Conservation (phyloP, 2,888 invertebrate genomes). For the Macrophya annulata region DNA sequence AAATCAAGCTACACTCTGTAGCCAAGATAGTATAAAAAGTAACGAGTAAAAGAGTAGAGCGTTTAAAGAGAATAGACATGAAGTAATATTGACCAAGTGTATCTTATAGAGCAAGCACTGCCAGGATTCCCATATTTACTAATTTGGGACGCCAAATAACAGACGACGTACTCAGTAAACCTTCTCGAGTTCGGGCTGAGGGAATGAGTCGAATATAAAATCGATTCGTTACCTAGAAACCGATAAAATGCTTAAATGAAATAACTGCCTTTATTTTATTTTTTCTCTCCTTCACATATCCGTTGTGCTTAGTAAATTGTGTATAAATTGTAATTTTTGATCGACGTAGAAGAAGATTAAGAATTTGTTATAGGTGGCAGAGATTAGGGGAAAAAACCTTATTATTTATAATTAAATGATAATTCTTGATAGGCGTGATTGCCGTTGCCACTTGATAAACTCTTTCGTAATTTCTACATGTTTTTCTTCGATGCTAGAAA, state of each 20-base stretch:
- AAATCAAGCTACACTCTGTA: conserved; percentile 30
- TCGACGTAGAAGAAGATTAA: conserved; percentile 29
- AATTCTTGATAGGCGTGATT: conserved; percentile 46
- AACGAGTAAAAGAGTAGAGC: conserved; percentile 22
- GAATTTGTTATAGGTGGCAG: neutral
- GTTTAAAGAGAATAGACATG: conserved; percentile 24
- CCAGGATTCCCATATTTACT: conserved; percentile 63
- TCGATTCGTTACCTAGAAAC: conserved; percentile 45
- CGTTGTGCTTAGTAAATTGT: conserved; percentile 39
- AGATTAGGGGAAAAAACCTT: conserved; percentile 3
- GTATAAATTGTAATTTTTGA: conserved; percentile 40
- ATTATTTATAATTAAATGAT: conserved; percentile 15
- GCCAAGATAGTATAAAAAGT: conserved; percentile 27
- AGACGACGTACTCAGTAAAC: conserved; percentile 43
- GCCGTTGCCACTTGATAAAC: conserved; percentile 48
- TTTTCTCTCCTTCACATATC: conserved; percentile 36
- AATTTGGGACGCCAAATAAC: conserved; percentile 44
- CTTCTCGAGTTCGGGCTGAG: neutral
- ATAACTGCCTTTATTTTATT: conserved; percentile 29
- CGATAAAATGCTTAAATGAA: conserved; percentile 57
- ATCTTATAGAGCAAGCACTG: conserved; percentile 66
- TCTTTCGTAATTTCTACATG: conserved; percentile 44
- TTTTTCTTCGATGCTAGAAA: conserved; percentile 43
- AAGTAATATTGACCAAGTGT: conserved; percentile 63
- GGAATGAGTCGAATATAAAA: conserved; percentile 14